Percentiles rank a stretch among this genome's conserved stretches.
Conservation (phyloP, 2,888 invertebrate genomes). For the Netelia melanura region DNA sequence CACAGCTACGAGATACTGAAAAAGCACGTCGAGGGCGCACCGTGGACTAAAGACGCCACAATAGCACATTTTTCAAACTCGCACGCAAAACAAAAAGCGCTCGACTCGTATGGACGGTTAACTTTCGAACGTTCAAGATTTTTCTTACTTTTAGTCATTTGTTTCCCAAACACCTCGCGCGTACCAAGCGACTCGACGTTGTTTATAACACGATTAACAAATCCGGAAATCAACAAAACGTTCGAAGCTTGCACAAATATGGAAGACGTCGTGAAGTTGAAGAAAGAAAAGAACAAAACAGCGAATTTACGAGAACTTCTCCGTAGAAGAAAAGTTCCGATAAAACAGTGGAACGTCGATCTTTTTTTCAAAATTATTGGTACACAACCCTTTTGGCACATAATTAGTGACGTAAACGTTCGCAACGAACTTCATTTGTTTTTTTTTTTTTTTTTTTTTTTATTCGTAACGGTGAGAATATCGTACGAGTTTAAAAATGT, state of each 20-base stretch:
- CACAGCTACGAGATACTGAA: too few species aligned
- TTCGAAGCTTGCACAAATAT: slow-evolving; percentile 4
- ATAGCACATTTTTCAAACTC: slow-evolving; percentile 31
- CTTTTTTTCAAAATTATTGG: slow-evolving; percentile 77
- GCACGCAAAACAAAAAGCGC: slow-evolving; percentile 51
- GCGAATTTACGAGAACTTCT: slow-evolving; percentile 15
- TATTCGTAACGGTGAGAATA: background rate
- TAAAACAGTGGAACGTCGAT: slow-evolving; percentile 75
- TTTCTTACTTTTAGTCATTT: too few species aligned
- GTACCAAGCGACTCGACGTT: too few species aligned
- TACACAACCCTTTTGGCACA: slow-evolving; percentile 52
- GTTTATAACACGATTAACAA: too few species aligned
- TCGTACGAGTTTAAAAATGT: background rate
- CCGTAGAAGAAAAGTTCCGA: slow-evolving; percentile 62
- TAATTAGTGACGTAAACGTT: background rate
- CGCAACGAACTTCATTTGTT: too few species aligned
- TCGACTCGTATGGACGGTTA: too few species aligned
- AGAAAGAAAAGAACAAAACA: slow-evolving; percentile 36
- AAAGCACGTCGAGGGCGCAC: too few species aligned
- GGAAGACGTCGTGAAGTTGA: slow-evolving; percentile 50
- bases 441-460: too few species aligned
- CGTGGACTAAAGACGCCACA: background rate
- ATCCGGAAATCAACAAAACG: background rate
- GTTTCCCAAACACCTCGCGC: too few species aligned
- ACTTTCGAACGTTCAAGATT: too few species aligned